Conservation (phyloP, 1,140 invertebrate genomes). For the Coelopa frigida region DNA sequence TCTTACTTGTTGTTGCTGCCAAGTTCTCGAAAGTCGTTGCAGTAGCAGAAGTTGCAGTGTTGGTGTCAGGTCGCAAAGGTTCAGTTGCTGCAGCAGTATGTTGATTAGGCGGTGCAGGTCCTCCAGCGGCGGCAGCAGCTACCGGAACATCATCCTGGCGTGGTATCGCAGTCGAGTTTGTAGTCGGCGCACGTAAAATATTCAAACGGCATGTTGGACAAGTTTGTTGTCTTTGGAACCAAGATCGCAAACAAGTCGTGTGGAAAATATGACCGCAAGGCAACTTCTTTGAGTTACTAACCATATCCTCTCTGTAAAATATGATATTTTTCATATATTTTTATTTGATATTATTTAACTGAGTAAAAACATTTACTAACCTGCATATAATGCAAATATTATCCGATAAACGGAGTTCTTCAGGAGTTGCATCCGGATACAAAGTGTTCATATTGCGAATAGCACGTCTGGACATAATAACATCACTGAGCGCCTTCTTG, state of each 20-base stretch:
- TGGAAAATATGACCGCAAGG: slow-evolving; percentile 99
- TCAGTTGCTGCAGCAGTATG: slow-evolving; percentile 31
- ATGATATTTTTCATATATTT: background rate
- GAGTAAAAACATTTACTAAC: slow-evolving; percentile 30
- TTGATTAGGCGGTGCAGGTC: slow-evolving; percentile 13
- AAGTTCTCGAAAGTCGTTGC: slow-evolving; percentile 12
- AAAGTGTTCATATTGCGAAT: slow-evolving; percentile 98
- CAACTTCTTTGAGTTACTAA: slow-evolving; percentile 85
- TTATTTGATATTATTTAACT: background rate
- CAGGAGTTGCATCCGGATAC: slow-evolving; percentile 92
- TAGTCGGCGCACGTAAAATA: slow-evolving; percentile 67
- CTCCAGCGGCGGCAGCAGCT: slow-evolving; percentile 21
- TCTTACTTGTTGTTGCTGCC: slow-evolving; percentile 24
- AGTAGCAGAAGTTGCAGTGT: background rate
- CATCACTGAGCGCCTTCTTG: slow-evolving; percentile 97
- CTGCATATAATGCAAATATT: slow-evolving; percentile 98
- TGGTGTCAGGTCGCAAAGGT: background rate
- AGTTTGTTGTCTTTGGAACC: slow-evolving; percentile 99
- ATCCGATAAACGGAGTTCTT: slow-evolving; percentile 89
- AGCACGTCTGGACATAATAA: slow-evolving; percentile 91
- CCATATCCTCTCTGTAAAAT: slow-evolving; percentile 49
- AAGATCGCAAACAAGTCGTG: slow-evolving; percentile 93
- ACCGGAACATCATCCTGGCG: slow-evolving; percentile 43
- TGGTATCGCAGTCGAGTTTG: slow-evolving; percentile 39
- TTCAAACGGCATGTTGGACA: slow-evolving; percentile 98